phyloP scores from a whole-genome alignment of 2,888 invertebrate genomes.

The Lasioglossum marginatum region DNA sequence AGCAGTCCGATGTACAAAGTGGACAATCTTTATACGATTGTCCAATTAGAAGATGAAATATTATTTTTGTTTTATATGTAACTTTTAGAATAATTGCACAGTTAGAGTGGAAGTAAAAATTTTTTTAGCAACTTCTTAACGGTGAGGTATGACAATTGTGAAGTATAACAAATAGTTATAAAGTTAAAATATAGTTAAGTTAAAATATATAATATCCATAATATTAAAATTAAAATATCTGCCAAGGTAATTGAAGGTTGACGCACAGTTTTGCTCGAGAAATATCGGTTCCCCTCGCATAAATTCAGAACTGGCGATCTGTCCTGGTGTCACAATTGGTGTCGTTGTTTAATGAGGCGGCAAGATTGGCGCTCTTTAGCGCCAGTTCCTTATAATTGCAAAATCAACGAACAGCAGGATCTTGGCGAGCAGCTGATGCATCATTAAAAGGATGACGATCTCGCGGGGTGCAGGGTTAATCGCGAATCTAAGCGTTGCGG shows the following conservation, averaged over 20 bases:
- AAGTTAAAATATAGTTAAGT: too few species aligned
- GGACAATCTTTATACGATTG: too few species aligned
- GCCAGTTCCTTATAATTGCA: slow-evolving; percentile 54
- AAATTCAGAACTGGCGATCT: slow-evolving; percentile 41
- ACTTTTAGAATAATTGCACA: too few species aligned
- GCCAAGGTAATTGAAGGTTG: neutral
- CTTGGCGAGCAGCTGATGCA: slow-evolving; percentile 40
- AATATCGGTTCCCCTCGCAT: slow-evolving; percentile 10
- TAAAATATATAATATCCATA: too few species aligned
- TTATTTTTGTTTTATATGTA: neutral
- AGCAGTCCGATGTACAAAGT: neutral
- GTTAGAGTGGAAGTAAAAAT: too few species aligned
- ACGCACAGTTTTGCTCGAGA: neutral
- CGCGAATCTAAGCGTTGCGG: slow-evolving; percentile 20
- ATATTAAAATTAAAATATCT: too few species aligned
- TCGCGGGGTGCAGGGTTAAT: slow-evolving; percentile 40
- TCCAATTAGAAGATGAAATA: neutral
- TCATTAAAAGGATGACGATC: slow-evolving; percentile 42
- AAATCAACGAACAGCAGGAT: slow-evolving; percentile 8
- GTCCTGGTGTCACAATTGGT: slow-evolving; percentile 22
- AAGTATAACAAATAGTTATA: too few species aligned
- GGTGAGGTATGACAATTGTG: too few species aligned
- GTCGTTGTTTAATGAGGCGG: slow-evolving; percentile 56
- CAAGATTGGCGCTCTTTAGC: slow-evolving; percentile 46
- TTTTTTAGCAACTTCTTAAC: too few species aligned